phyloP scores from a whole-genome alignment of 2,888 invertebrate species.

The Teleiodes luculella region DNA sequence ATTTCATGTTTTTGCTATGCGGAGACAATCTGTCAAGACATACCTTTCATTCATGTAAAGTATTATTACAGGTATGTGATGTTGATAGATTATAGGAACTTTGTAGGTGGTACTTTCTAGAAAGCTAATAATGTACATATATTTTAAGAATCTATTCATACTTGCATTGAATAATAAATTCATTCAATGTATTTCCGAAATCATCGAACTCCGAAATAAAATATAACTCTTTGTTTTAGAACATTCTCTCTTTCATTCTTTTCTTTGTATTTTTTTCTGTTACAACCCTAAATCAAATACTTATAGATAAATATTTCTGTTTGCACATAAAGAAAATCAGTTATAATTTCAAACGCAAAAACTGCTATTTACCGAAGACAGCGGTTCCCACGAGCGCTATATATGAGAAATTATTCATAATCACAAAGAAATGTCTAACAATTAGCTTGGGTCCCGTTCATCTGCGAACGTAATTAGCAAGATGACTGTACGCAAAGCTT shows the following conservation, averaged over 20 bases:
- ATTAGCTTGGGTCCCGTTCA: constrained; percentile 58
- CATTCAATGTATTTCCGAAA: no score
- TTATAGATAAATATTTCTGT: not conserved
- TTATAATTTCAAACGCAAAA: not conserved
- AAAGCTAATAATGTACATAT: no score
- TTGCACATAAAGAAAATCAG: constrained; percentile 1
- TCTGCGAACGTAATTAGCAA: constrained; percentile 54
- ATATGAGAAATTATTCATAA: constrained; percentile 60
- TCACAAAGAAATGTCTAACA: constrained; percentile 48
- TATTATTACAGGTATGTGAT: not conserved
- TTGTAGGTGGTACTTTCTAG: no score
- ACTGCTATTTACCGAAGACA: constrained; percentile 2
- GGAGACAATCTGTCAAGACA: constrained; percentile 2
- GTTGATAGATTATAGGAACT: not conserved
- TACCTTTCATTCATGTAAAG: not conserved
- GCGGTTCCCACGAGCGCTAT: constrained; percentile 56
- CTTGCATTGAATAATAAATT: no score
- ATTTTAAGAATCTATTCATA: no score
- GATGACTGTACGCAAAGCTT: constrained; percentile 33
- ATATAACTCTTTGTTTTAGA: no score
- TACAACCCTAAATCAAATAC: not conserved
- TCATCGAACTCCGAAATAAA: no score
- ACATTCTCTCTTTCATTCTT: not conserved
- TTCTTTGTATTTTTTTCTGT: not conserved
- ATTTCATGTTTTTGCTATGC: constrained; percentile 4